phyloP scores from a whole-genome alignment of 2,113 vertebrate genomes.

The Coracopsis vasa region DNA sequence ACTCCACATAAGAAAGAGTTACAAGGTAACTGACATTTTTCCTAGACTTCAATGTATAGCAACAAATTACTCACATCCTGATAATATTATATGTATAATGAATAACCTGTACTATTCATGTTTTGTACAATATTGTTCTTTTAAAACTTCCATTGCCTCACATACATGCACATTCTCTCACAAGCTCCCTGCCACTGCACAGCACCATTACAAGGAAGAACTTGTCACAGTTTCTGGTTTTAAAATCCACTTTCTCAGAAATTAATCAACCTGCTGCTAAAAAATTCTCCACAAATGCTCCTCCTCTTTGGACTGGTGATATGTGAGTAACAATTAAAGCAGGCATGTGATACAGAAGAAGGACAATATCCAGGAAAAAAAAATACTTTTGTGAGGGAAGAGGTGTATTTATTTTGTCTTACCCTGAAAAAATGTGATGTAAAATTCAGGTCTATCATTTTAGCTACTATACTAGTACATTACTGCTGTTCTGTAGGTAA shows the following conservation, averaged over 20 bases:
- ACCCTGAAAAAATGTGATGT: background rate
- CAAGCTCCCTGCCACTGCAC: background rate
- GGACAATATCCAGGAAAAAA: background rate
- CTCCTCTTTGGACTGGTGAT: background rate
- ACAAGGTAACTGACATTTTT: background rate
- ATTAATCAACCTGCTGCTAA: background rate
- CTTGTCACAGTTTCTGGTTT: background rate
- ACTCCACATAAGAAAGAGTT: background rate
- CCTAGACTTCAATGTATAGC: background rate
- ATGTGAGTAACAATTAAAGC: constrained; percentile 2
- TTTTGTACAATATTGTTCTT: background rate
- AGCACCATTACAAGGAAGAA: background rate
- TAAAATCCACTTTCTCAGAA: constrained; percentile 22
- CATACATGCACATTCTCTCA: background rate
- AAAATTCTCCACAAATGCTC: background rate
- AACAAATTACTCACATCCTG: background rate
- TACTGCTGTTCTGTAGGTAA: background rate
- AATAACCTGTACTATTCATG: background rate
- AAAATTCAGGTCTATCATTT: background rate
- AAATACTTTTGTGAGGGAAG: background rate
- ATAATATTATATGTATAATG: background rate
- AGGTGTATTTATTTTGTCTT: background rate
- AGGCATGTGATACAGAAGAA: background rate
- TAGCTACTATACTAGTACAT: background rate
- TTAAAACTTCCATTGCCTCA: background rate